These are phyloP conservation scores for Pasiphila rectangulata DNA, from an alignment of 2,888 invertebrate genomes.

Conservation along the genomic window DNA sequence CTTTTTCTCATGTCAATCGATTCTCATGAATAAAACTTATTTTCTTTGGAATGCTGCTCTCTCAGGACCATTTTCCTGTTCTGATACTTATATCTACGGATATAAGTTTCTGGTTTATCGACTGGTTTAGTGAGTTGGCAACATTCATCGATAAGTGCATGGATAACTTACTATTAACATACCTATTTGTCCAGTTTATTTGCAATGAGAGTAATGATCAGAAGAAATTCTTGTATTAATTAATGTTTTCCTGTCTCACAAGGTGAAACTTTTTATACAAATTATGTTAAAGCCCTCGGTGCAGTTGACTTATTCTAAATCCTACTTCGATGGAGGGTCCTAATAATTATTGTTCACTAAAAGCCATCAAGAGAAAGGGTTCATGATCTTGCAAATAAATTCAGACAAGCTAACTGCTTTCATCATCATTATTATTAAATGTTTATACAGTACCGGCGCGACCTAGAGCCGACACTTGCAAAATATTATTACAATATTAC, in stretches of 20 bases:
- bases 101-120: constrained; percentile 16
- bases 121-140: constrained; percentile 17
- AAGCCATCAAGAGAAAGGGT: constrained; percentile 14
- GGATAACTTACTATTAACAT: constrained; percentile 19
- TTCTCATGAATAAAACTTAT: neutral
- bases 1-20: too few species aligned
- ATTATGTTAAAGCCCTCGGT: neutral
- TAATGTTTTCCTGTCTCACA: constrained; percentile 12
- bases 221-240: constrained; percentile 22
- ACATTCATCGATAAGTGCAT: constrained; percentile 20
- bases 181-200: constrained; percentile 22
- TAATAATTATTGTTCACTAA: constrained; percentile 13
- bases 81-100: constrained; percentile 13
- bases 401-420: constrained; percentile 11
- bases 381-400: constrained; percentile 20
- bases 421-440: constrained; percentile 20
- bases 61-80: constrained; percentile 8
- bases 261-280: constrained; percentile 10
- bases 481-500: constrained; percentile 15
- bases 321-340: constrained; percentile 7
- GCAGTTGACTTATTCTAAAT: too few species aligned
- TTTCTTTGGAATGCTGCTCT: neutral
- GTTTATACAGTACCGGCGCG: constrained; percentile 11
- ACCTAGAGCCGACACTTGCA: constrained; percentile 10
- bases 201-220: constrained; percentile 17